phyloP scores from a whole-genome alignment of 2,797 vertebrate species.

The Lepidocolaptes lacrymiger region DNA sequence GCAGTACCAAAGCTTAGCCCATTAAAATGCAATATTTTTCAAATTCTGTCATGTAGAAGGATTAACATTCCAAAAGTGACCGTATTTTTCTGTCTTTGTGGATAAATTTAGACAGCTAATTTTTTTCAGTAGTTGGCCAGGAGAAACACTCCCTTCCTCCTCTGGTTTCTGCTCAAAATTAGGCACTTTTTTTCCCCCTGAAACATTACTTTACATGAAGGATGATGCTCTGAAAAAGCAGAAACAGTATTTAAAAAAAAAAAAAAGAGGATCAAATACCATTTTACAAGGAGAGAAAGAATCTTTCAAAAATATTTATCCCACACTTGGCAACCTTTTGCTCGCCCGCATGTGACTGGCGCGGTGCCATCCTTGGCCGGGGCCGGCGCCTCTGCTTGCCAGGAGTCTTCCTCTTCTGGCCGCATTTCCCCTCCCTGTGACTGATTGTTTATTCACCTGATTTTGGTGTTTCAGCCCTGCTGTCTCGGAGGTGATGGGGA shows the following conservation, averaged over 20 bases:
- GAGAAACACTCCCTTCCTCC: neutral
- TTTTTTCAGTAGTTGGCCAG: neutral
- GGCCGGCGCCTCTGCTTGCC: constrained; percentile 73
- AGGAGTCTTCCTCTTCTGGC: constrained; percentile 77
- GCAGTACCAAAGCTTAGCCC: neutral
- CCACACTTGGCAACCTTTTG: constrained; percentile 62
- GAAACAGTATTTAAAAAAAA: neutral
- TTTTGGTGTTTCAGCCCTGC: constrained; percentile 17
- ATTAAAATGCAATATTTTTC: constrained; percentile 41
- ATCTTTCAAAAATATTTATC: constrained; percentile 59
- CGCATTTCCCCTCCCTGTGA: constrained; percentile 16
- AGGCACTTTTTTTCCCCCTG: accelerated
- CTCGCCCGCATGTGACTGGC: constrained; percentile 69
- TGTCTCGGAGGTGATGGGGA: constrained; percentile 22
- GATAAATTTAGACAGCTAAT: constrained; percentile 34
- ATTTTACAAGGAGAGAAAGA: constrained; percentile 49
- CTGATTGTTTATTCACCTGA: constrained; percentile 71
- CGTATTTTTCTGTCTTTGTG: neutral
- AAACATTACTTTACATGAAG: neutral
- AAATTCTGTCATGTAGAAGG: constrained; percentile 27
- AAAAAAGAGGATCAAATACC: constrained; percentile 8
- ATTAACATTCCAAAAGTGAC: constrained; percentile 35
- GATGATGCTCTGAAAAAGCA: neutral
- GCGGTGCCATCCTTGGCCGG: constrained; percentile 69
- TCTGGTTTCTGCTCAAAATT: neutral